These are phyloP conservation scores for Melanotaenia parkinsoni DNA, from an alignment of 2,797 vertebrate species.

Conservation along the genomic window DNA sequence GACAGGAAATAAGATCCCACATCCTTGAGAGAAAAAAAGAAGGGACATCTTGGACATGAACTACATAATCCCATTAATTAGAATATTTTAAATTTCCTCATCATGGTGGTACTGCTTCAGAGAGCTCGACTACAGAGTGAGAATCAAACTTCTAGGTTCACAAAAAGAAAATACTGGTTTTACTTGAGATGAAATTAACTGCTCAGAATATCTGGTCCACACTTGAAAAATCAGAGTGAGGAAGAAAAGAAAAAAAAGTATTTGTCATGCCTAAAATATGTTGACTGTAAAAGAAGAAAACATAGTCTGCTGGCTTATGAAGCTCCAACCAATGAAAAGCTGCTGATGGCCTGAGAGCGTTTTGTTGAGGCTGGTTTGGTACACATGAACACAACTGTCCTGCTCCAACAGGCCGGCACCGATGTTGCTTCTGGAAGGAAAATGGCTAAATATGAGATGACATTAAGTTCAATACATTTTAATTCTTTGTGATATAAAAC, in stretches of 20 bases:
- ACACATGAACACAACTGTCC: slow-evolving; percentile 29
- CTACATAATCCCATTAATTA: background rate
- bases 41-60: background rate
- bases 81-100: background rate
- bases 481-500: background rate
- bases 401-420: no score
- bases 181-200: no score
- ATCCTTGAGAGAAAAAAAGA: background rate
- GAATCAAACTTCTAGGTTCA: background rate
- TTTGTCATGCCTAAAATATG: no score
- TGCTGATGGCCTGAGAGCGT: background rate
- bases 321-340: slow-evolving; percentile 26
- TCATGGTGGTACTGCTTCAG: background rate
- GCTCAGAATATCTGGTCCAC: no score
- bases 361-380: slow-evolving; percentile 2
- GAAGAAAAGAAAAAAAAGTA: background rate
- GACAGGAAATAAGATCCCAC: background rate
- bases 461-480: background rate
- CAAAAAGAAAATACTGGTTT: no score
- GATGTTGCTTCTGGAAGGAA: background rate
- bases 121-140: background rate
- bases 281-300: background rate
- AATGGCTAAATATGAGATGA: background rate
- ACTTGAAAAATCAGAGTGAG: no score
- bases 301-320: background rate